Conservation (phyloP, 2,797 vertebrate species). For the Caiman crocodilus region DNA sequence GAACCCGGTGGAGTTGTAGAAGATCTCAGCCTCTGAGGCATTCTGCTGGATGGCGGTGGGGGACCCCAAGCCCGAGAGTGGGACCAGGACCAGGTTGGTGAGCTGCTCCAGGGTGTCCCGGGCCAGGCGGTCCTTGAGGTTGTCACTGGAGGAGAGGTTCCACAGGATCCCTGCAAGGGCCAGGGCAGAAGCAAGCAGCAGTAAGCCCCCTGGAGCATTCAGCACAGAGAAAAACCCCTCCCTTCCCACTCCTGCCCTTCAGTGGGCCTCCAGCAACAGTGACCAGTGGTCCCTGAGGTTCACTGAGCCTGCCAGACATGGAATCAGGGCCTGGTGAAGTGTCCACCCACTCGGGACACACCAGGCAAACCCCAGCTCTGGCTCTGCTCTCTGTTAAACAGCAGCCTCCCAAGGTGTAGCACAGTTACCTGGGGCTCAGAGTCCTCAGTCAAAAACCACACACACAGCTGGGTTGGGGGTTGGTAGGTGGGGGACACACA, state of each 20-base stretch:
- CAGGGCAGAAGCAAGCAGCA: accelerated
- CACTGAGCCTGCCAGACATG: too few species aligned
- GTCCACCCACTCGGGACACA: too few species aligned
- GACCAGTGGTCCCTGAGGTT: neutral
- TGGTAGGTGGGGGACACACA: neutral
- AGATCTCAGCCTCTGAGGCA: conserved; percentile 91
- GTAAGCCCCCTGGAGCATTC: accelerated
- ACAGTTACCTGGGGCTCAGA: neutral
- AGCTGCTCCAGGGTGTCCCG: conserved; percentile 86
- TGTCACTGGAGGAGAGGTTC: conserved; percentile 97
- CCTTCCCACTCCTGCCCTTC: too few species aligned
- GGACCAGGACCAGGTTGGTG: conserved; percentile 87
- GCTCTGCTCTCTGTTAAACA: neutral
- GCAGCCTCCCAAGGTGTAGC: neutral
- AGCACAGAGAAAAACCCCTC: too few species aligned
- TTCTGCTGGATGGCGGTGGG: conserved; percentile 79
- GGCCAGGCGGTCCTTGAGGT: conserved; percentile 91
- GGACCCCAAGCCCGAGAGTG: conserved; percentile 80
- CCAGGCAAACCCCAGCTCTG: neutral
- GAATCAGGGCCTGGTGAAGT: too few species aligned
- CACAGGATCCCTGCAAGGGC: conserved; percentile 91
- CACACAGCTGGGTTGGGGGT: neutral
- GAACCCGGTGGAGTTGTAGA: conserved; percentile 94
- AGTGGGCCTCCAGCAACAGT: neutral
- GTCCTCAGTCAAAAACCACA: neutral